Conservation (phyloP, 30 jellyfish, hydroid and myxozoan species). For the Chrysaora quinquecirrha region DNA sequence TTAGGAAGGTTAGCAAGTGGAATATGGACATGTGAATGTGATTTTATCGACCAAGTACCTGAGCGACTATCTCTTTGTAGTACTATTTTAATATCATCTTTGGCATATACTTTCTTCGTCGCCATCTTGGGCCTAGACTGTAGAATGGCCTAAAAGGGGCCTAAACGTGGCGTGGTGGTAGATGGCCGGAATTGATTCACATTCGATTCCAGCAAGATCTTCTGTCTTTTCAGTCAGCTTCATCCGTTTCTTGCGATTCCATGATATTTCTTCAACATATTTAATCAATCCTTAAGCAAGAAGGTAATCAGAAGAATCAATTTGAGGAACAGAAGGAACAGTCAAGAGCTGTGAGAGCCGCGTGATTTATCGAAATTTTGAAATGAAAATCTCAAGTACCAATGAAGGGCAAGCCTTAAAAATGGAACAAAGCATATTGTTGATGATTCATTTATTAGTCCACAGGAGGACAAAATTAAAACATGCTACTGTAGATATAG, state of each 20-base stretch:
- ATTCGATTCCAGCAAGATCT: background rate
- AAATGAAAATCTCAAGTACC: no score
- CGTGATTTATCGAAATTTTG: no score
- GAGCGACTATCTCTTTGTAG: constrained; percentile 4
- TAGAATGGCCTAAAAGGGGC: constrained; percentile 5
- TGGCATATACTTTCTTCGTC: background rate
- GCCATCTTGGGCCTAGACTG: constrained; percentile 7
- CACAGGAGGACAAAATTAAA: no score
- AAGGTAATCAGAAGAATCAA: background rate
- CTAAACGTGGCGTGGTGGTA: constrained; percentile 4
- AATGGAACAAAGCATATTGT: no score
- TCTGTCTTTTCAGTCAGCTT: background rate
- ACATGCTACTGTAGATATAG: no score
- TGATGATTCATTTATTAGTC: no score
- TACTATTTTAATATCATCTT: background rate
- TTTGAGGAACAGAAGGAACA: no score
- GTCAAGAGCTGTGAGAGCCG: no score
- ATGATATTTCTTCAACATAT: background rate
- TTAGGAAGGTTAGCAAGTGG: constrained; percentile 4
- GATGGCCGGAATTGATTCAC: constrained; percentile 2
- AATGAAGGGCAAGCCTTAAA: no score
- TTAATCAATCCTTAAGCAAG: background rate
- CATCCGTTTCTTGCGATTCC: background rate
- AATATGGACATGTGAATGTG: background rate
- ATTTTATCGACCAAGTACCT: background rate